phyloP scores from a whole-genome alignment of 2,888 invertebrate genomes.

The Magallana nippona region DNA sequence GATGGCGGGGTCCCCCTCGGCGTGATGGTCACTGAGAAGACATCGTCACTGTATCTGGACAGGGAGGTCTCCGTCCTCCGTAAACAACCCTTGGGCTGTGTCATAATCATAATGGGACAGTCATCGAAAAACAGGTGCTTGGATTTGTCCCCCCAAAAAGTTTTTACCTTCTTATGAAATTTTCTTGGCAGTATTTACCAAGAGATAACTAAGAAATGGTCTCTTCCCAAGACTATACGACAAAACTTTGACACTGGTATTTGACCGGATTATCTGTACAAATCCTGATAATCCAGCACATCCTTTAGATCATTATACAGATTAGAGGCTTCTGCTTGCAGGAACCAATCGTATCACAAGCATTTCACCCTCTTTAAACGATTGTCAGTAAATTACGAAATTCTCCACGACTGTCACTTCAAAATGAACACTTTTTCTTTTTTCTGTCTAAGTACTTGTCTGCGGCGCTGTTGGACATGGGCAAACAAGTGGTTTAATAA shows the following conservation, averaged over 20 bases:
- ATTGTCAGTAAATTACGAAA: constrained; percentile 10
- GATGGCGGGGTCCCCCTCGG: not conserved
- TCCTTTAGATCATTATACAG: constrained; percentile 39
- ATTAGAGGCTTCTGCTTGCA: not conserved
- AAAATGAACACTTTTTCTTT: constrained; percentile 29
- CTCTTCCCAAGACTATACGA: constrained; percentile 18
- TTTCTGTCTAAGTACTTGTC: constrained; percentile 26
- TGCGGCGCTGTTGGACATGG: constrained; percentile 24
- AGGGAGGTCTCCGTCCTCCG: not conserved
- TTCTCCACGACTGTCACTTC: constrained; percentile 27
- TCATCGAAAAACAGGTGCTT: not conserved
- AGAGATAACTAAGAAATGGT: not conserved
- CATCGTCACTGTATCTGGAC: not conserved
- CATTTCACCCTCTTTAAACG: not conserved
- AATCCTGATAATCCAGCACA: constrained; percentile 22
- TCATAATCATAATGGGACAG: not conserved
- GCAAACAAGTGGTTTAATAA: constrained; percentile 33
- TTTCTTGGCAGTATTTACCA: constrained; percentile 18
- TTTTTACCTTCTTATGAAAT: not conserved
- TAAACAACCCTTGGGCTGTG: constrained; percentile 8
- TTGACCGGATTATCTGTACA: constrained; percentile 15
- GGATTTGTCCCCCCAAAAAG: not conserved
- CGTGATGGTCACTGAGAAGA: constrained; percentile 9
- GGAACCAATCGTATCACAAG: constrained; percentile 12
- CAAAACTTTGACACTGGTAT: constrained; percentile 7